A percentile compares a stretch with the other conserved stretches of the same genome.
Evolutionary conservation across 2,888 invertebrate species (phyloP).

Genomic region (Macaria notata): DNA sequence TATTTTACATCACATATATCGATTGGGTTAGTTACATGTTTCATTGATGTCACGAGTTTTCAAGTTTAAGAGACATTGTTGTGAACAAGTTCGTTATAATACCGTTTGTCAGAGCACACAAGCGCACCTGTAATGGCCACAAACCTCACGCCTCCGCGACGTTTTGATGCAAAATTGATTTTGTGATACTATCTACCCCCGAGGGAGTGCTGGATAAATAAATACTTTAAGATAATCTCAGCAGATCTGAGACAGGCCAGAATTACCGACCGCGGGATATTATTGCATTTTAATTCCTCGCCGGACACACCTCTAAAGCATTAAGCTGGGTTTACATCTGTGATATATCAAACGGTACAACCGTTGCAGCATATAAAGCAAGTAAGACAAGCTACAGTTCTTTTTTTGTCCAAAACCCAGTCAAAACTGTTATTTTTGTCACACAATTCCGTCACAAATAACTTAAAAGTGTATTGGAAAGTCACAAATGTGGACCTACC

Average conservation of each 20-base stretch:
- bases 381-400: too few species aligned
- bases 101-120: too few species aligned
- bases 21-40: too few species aligned
- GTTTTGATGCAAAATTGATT: constrained; percentile 79
- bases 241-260: constrained; percentile 74
- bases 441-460: too few species aligned
- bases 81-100: not conserved
- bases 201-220: constrained; percentile 77
- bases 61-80: not conserved
- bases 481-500: not conserved
- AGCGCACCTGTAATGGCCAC: constrained; percentile 62
- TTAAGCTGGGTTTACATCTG: constrained; percentile 32
- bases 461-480: too few species aligned
- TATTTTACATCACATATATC: too few species aligned
- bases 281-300: constrained; percentile 79
- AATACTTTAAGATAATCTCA: constrained; percentile 79
- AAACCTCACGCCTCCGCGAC: constrained; percentile 74
- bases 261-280: constrained; percentile 71
- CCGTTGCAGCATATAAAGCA: too few species aligned
- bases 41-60: too few species aligned
- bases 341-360: too few species aligned
- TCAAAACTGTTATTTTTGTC: too few species aligned
- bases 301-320: constrained; percentile 71
- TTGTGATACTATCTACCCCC: constrained; percentile 77
- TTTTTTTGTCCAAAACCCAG: too few species aligned